phyloP scores from a whole-genome alignment of 2,888 invertebrate species.

The Crossocerus cetratus region DNA sequence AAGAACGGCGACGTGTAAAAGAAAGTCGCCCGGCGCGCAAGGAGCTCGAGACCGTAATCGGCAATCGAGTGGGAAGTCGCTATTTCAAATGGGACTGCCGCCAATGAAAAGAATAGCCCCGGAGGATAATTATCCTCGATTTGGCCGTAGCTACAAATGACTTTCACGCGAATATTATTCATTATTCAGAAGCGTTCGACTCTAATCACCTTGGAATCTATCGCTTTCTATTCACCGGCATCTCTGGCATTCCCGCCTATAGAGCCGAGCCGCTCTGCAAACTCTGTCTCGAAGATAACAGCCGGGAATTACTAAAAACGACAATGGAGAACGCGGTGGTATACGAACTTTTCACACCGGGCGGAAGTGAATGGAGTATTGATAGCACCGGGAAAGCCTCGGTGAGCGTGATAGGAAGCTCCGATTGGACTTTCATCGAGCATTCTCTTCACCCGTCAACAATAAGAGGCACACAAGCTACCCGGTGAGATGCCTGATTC shows the following conservation, averaged over 20 bases:
- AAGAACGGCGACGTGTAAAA: not conserved
- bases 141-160: not conserved
- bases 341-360: too few relatives aligned
- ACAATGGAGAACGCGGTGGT: too few relatives aligned
- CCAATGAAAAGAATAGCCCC: not conserved
- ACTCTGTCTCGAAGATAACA: too few relatives aligned
- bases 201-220: not conserved
- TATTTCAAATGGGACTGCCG: not conserved
- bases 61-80: not conserved
- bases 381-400: too few relatives aligned
- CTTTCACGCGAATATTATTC: slow-evolving; percentile 3
- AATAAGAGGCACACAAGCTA: too few relatives aligned
- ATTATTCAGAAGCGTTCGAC: not conserved
- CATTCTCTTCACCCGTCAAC: too few relatives aligned
- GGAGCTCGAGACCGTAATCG: not conserved
- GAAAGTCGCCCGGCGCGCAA: not conserved
- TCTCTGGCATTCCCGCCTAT: not conserved
- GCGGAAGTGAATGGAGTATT: too few relatives aligned
- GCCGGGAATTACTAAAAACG: too few relatives aligned
- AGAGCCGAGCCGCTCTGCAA: too few relatives aligned
- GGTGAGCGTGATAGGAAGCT: too few relatives aligned
- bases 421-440: too few relatives aligned
- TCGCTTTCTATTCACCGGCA: not conserved
- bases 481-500: too few relatives aligned
- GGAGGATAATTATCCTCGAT: not conserved